Percentiles rank a stretch among this genome's conserved stretches.
phyloP scores from a whole-genome alignment of 2,888 invertebrate genomes.

The Chironomus tentans region DNA sequence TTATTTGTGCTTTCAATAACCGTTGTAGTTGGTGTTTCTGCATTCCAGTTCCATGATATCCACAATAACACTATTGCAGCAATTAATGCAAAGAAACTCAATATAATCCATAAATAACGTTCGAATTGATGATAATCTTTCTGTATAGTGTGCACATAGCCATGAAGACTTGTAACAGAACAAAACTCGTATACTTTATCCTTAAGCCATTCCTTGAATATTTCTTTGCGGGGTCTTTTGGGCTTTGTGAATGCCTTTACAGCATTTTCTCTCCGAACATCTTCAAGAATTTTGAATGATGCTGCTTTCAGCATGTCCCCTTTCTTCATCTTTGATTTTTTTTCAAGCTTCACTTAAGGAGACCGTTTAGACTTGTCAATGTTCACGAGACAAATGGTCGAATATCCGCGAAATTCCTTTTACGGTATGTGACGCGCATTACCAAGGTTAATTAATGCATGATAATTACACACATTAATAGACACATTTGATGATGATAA shows the following conservation, averaged over 20 bases:
- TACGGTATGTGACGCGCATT: too few relatives aligned
- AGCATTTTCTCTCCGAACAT: not conserved
- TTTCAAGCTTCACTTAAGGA: too few relatives aligned
- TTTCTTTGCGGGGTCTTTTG: not conserved
- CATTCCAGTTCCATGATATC: slow-evolving; percentile 52
- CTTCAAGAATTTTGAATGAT: not conserved
- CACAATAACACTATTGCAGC: slow-evolving; percentile 49
- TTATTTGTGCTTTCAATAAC: slow-evolving; percentile 48
- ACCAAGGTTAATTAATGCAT: too few relatives aligned
- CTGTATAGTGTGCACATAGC: slow-evolving; percentile 40
- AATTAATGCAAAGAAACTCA: slow-evolving; percentile 47
- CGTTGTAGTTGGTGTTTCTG: slow-evolving; percentile 52
- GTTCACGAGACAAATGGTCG: too few relatives aligned
- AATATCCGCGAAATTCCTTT: too few relatives aligned
- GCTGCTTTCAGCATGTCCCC: too few relatives aligned
- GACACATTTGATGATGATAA: too few relatives aligned
- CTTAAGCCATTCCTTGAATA: slow-evolving; percentile 34
- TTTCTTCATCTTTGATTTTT: too few relatives aligned
- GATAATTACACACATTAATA: too few relatives aligned
- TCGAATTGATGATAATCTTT: slow-evolving; percentile 9
- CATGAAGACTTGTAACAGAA: slow-evolving; percentile 58
- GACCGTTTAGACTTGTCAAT: too few relatives aligned
- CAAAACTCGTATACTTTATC: slow-evolving; percentile 49
- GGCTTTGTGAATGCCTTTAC: not conserved
- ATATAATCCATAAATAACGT: slow-evolving; percentile 46